Percentiles rank a stretch among this genome's conserved stretches.
Conservation (phyloP, 2,797 vertebrate genomes). For the Hydrolagus colliei region DNA sequence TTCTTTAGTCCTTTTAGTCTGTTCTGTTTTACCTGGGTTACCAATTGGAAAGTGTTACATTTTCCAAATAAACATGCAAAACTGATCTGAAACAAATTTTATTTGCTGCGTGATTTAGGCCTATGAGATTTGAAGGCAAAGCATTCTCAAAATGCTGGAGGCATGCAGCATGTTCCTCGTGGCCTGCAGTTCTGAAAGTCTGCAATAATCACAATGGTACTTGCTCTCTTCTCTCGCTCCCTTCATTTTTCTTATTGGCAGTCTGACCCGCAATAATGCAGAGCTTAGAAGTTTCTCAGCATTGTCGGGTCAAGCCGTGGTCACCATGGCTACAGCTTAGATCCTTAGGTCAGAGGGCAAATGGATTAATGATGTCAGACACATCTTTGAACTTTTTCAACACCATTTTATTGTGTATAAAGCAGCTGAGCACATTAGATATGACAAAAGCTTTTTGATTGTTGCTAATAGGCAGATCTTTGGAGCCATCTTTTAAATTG, state of each 20-base stretch:
- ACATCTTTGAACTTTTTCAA: slow-evolving; percentile 60
- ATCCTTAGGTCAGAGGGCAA: slow-evolving; percentile 56
- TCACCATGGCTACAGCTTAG: slow-evolving; percentile 62
- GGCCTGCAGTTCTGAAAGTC: slow-evolving; percentile 3
- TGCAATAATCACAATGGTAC: background rate
- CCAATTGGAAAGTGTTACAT: background rate
- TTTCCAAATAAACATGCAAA: background rate
- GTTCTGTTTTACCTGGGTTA: background rate
- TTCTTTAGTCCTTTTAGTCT: background rate
- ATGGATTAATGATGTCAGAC: slow-evolving; percentile 67
- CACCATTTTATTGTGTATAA: slow-evolving; percentile 47
- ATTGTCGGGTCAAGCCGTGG: slow-evolving; percentile 58
- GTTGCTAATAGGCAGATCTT: slow-evolving; percentile 44
- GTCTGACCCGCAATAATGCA: slow-evolving; percentile 60
- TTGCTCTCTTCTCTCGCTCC: slow-evolving; percentile 47
- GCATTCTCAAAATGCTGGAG: background rate
- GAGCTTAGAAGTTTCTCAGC: slow-evolving; percentile 60
- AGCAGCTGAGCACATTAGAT: slow-evolving; percentile 61
- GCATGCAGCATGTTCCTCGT: background rate
- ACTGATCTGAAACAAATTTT: background rate
- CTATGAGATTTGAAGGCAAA: background rate
- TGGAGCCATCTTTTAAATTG: slow-evolving; percentile 39
- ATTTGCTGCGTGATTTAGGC: background rate
- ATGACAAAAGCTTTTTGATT: slow-evolving; percentile 53
- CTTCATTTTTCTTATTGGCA: slow-evolving; percentile 53